Conservation (phyloP, 2,888 invertebrate genomes). For the Cetonia aurata region DNA sequence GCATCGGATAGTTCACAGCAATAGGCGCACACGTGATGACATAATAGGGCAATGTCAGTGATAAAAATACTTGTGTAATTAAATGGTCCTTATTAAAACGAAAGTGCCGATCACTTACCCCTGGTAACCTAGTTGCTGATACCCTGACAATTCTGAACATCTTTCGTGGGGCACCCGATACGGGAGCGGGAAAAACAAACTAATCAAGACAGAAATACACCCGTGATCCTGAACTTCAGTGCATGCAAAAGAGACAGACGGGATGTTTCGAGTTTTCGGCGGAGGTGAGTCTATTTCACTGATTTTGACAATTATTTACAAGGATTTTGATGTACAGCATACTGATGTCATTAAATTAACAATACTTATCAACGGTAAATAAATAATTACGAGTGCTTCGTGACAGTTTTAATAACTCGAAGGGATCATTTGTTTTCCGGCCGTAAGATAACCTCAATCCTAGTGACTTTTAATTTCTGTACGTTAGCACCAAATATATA, state of each 20-base stretch:
- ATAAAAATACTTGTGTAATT: constrained; percentile 35
- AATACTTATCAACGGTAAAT: constrained; percentile 50
- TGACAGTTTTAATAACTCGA: constrained; percentile 39
- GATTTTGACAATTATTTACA: constrained; percentile 53
- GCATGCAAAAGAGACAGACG: constrained; percentile 46
- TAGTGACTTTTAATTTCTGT: constrained; percentile 39
- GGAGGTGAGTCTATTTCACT: constrained; percentile 55
- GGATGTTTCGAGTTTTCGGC: constrained; percentile 55
- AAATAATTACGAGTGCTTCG: constrained; percentile 44
- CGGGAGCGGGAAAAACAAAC: constrained; percentile 52
- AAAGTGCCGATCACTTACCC: constrained; percentile 55
- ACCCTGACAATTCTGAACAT: constrained; percentile 61
- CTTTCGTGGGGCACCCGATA: constrained; percentile 57
- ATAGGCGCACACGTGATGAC: constrained; percentile 53
- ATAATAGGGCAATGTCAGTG: constrained; percentile 56
- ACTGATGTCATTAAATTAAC: constrained; percentile 48
- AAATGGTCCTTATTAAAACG: constrained; percentile 13
- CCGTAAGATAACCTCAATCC: constrained; percentile 34
- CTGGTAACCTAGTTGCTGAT: constrained; percentile 54
- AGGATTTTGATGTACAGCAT: constrained; percentile 58
- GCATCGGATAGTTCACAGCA: constrained; percentile 11
- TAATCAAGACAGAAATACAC: constrained; percentile 47
- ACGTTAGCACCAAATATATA: constrained; percentile 21
- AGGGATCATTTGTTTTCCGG: constrained; percentile 43
- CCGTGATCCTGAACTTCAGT: constrained; percentile 48